Evolutionary conservation across 2,113 vertebrate species (phyloP), one percentile per base, ranked within the genome.

Genomic region (Thamnaconus septentrionalis): DNA sequence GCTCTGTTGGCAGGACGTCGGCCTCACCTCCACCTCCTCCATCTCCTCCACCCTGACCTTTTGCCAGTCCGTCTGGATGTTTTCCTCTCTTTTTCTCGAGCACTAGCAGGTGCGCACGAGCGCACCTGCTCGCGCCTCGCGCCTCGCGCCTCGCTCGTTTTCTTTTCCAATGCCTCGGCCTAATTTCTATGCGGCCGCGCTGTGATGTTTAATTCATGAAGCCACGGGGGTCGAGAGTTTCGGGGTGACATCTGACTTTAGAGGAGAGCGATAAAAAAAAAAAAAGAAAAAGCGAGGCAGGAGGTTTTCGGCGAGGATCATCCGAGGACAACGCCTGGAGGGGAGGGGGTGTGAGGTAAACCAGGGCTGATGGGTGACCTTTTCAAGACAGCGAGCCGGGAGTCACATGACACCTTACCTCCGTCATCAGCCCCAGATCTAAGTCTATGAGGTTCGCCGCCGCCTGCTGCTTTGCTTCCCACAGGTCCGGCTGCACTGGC

Each of bases 391-490:
- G 18, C 18, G 41, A 3, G 5, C 58, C 45, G 18, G 5, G 51
- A 43, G 41, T 40, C 7, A 8, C 46, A 31, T 5, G 39, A 53
- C 57, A 0, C 73, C 94, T 98, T 96, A 99, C 96, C 96, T 97
- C 86, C 77, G 91, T 85, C 86, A 90, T 75, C 88, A 85, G 85
- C 66, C 69, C 88, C 91, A 94, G 88, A 81, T 89, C 94, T 91
- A 94, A 93, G 85, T 94, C 92, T 92, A 93, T 72, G 60, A 95
- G 93, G 75, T 87, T 69, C 49, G 73, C 77, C 18, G 71, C 66
- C 53, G 66, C 58, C 62, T 56, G 53, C 44, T 77, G 65, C 52
- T 68, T 45, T 31, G 18, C 18, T 31, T 31, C 18, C 18, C 18
- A 31, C 18, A 31, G 18, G 18, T 31, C 18, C 18, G 18, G 18